These are phyloP conservation scores for Phymastichus coffea DNA, from an alignment of 1,140 invertebrate genomes.

Conservation along the genomic window DNA sequence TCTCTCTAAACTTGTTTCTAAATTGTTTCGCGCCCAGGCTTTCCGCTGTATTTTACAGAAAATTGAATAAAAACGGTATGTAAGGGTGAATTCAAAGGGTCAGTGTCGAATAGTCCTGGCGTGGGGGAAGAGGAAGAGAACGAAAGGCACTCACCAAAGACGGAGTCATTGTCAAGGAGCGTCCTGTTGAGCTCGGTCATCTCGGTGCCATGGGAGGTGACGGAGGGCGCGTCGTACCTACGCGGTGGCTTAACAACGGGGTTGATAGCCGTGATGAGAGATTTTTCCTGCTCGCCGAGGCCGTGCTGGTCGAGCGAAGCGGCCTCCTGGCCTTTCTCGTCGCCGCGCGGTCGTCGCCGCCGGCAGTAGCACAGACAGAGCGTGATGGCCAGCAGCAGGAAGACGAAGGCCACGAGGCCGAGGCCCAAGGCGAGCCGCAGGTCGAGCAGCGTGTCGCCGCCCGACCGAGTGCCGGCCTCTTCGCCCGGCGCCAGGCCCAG, in stretches of 20 bases:
- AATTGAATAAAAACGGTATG: no score
- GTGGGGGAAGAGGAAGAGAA: no score
- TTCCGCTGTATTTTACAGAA: no score
- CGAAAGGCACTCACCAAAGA: constrained; percentile 74
- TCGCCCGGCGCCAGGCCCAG: constrained; percentile 54
- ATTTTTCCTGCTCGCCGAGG: constrained; percentile 73
- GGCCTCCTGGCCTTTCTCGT: constrained; percentile 60
- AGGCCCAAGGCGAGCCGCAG: constrained; percentile 55
- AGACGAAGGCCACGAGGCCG: constrained; percentile 55
- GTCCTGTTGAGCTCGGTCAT: constrained; percentile 77
- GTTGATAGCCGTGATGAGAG: constrained; percentile 76
- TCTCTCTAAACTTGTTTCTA: no score
- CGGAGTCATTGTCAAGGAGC: constrained; percentile 69
- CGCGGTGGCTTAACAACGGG: constrained; percentile 77
- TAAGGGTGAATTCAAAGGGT: no score
- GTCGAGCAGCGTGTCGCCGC: constrained; percentile 50
- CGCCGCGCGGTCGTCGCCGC: constrained; percentile 50
- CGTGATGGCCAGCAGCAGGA: constrained; percentile 64
- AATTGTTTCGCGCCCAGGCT: no score
- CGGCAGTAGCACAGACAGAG: constrained; percentile 70
- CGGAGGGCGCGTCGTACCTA: constrained; percentile 68
- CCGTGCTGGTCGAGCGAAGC: constrained; percentile 53
- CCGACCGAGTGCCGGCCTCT: constrained; percentile 49
- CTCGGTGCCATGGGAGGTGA: constrained; percentile 70
- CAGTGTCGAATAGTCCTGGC: no score